A percentile compares a stretch with the other conserved stretches of the same genome.
Conservation (phyloP, 2,113 vertebrate species). For the Mungos mungo region DNA sequence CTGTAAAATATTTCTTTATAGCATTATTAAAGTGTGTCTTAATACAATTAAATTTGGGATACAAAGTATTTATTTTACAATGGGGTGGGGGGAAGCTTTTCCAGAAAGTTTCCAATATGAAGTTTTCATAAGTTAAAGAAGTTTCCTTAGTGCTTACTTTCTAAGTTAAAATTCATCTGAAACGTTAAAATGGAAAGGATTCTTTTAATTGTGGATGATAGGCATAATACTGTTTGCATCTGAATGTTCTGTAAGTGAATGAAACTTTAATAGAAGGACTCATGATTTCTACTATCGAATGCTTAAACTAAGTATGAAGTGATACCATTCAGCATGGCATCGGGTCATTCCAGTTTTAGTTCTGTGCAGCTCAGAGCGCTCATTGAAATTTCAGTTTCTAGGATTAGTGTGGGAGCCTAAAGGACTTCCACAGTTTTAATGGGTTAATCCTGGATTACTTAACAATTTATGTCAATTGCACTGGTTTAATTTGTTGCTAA, state of each 20-base stretch:
- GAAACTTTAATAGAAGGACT: conserved; percentile 67
- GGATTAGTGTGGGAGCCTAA: conserved; percentile 53
- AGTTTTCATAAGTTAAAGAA: conserved; percentile 66
- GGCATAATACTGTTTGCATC: conserved; percentile 59
- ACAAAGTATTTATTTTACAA: conserved; percentile 82
- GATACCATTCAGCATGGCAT: conserved; percentile 63
- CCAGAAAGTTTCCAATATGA: conserved; percentile 64
- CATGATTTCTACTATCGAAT: conserved; percentile 53
- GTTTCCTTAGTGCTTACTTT: conserved; percentile 66
- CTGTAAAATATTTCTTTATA: conserved; percentile 79
- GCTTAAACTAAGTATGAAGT: conserved; percentile 50
- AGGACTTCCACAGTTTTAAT: conserved; percentile 67
- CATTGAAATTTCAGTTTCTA: conserved; percentile 28
- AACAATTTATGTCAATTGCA: conserved; percentile 73
- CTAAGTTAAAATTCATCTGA: conserved; percentile 73
- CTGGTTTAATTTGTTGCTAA: conserved; percentile 79
- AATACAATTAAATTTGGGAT: conserved; percentile 79
- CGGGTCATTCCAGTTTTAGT: conserved; percentile 63
- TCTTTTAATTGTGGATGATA: conserved; percentile 69
- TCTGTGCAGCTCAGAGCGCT: conserved; percentile 66
- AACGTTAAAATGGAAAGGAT: conserved; percentile 72
- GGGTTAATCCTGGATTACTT: conserved; percentile 78
- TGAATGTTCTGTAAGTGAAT: conserved; percentile 68
- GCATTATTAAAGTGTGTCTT: conserved; percentile 78
- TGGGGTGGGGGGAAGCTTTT: conserved; percentile 60